Evolutionary conservation across 1,140 invertebrate genomes (phyloP), one percentile per base, ranked within the genome.

Genomic region (Chionoecetes opilio): DNA sequence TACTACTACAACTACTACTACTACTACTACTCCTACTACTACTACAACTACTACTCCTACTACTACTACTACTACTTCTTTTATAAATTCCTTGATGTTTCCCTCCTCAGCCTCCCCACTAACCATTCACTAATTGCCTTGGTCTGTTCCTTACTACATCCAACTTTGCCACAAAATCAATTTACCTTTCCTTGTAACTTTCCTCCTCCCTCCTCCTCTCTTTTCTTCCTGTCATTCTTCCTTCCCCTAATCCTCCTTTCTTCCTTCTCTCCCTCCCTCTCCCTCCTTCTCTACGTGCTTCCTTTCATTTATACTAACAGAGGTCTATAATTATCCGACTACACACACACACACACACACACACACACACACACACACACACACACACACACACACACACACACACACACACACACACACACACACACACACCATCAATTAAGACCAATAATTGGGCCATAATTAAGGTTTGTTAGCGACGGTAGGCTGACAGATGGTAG

Each of bases 31-130:
- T 46, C 32, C 84, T 86, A 86, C 6, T 86, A 86, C 84, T 86
- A 38, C 84, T 86, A 86, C 84, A 34, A 38, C 84, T 34, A 38
- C 84, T 90, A 90, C 14, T 90, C 41, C 41, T 90, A 90, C 41
- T 90, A 90, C 41, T 90, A 90, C 41, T 90, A 38, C 84, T 86
- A 86, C 35, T 29, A 86, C 32, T 86, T 11, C 82, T 84, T 11
- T 26, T 75, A 75, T 26, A 11, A 75, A 9, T 75, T 75, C n/a
- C n/a, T n/a, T n/a, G 21, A 9, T 2, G 46, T 11, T 53, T 53
- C 46, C 46, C 46, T 53, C 0, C 0, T 17, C 46, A 53, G 9
- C 21, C 46, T 53, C 0, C 21, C 9, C 38, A 41, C 38, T 3
- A 6, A 6, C 38, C 14, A 41, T 41, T 41, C 31, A 82, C n/a